Evolutionary conservation across 2,113 vertebrate genomes (phyloP), one percentile per base, ranked within the genome.

Genomic region (Lophotis ruficrista): DNA sequence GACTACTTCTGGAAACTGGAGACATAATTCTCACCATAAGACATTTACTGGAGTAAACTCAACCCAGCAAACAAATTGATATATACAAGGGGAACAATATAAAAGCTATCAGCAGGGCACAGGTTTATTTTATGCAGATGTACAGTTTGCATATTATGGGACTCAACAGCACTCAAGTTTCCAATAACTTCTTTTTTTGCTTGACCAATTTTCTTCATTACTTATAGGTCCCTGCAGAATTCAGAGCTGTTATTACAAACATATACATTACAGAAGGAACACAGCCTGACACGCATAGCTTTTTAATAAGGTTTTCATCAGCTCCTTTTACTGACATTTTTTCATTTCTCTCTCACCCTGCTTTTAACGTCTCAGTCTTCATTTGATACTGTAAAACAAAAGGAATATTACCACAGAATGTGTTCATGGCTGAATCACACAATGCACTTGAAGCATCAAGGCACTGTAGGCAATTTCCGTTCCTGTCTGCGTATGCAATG

Each of bases 221-320:
- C 84, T 93, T 94, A 92, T 3, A 93, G 75, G 73, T 31, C 85
- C 53, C 95, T 66, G 11, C 51, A 96, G 96, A 89, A 91, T 82
- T 92, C 62, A 30, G 76, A 85, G 77, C 72, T 93, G 56, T 94
- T 94, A 96, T 83, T 94, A 65, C 54, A 83, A 96, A 91, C 69
- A 94, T 88, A 94, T 30, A 93, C 45, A 18, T 91, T 83, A 73
- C 87, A 96, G 82, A 89, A 89, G 70, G 79, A 95, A 66, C 88
- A 92, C 1, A 12, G 89, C 28, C 79, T 86, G 80, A 83, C 58
- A 76, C 22, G 48, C 56, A 53, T 24, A 83, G 76, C 70, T 91
- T 83, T 87, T 83, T 94, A 96, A 54, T 93, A 85, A 69, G 51
- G 79, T 87, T 95, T 97, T 96, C 92, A 96, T 90, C 91, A 89